These are phyloP conservation scores for Galeopsomyia nigrocyanea DNA, from an alignment of 2,888 invertebrate genomes.

Conservation along the genomic window DNA sequence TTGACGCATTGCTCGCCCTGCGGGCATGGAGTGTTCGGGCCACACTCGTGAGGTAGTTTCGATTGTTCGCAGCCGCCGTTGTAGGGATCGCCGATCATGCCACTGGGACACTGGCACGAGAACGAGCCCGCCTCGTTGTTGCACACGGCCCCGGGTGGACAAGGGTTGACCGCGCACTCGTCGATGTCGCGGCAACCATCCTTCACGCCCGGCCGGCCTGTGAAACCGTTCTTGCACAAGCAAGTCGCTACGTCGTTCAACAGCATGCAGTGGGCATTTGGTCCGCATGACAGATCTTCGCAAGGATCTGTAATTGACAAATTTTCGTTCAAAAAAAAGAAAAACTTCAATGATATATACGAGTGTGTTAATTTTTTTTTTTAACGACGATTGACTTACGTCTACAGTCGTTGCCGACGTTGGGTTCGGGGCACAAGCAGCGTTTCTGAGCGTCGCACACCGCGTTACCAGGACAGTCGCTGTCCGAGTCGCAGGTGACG, in stretches of 20 bases:
- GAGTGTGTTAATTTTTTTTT: no score
- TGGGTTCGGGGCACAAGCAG: slow-evolving; percentile 92
- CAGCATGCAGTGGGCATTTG: slow-evolving; percentile 90
- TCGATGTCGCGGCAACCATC: slow-evolving; percentile 89
- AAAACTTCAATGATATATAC: slow-evolving; percentile 6
- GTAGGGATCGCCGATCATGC: slow-evolving; percentile 85
- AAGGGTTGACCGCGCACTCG: slow-evolving; percentile 87
- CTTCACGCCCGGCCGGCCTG: slow-evolving; percentile 75
- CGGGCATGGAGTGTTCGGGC: slow-evolving; percentile 83
- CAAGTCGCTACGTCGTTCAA: slow-evolving; percentile 87
- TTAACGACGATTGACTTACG: no score
- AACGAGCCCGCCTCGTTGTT: slow-evolving; percentile 89
- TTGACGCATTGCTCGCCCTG: slow-evolving; percentile 87
- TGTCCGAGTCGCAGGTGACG: slow-evolving; percentile 80
- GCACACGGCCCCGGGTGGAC: slow-evolving; percentile 88
- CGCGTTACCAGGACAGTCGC: slow-evolving; percentile 91
- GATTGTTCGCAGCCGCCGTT: slow-evolving; percentile 81
- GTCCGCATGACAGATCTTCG: slow-evolving; percentile 86
- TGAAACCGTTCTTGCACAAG: slow-evolving; percentile 85
- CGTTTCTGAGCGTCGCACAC: slow-evolving; percentile 83
- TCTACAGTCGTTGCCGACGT: slow-evolving; percentile 91
- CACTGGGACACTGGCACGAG: slow-evolving; percentile 89
- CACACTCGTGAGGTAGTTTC: slow-evolving; percentile 78
- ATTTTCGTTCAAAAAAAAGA: slow-evolving; percentile 12
- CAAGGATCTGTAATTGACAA: slow-evolving; percentile 82